Evolutionary conservation across 2,113 vertebrate species (phyloP), one percentile per base, ranked within the genome.

Genomic region (Sinocyclocheilus maitianheensis): DNA sequence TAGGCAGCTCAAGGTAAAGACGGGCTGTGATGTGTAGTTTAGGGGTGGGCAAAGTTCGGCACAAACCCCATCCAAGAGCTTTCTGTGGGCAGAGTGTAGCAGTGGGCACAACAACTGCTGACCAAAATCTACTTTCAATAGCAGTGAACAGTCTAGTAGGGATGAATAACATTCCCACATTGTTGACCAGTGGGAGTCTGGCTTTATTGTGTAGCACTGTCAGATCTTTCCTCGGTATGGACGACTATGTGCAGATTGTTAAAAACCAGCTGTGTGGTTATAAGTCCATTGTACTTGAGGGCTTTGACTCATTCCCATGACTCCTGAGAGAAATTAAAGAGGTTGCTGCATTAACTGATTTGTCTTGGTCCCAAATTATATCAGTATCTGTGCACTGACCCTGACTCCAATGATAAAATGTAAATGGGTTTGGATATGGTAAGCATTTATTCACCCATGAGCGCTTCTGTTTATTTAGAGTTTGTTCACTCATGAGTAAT

Each of bases 71-170:
- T 34, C 82, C 58, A 84, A 51, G 46, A 37, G 72, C 71, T 51
- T 63, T 77, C 63, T 87, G 76, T 65, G 81, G 88, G 87, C 90
- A 91, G 90, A 92, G 84, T 85, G 84, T 43, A 81, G 69, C 76
- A 85, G 77, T 18, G 85, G 89, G 81, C 89, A 89, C 89, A 89
- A 88, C 89, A 88, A 94, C 89, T 94, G 95, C 94, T 95, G 94
- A 95, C 92, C 80, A 81, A 84, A 24, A n/a, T 85, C 63, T 90
- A 89, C 89, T 87, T 81, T 94, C 92, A 94, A 95, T 93, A 86
- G 91, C 89, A 90, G 90, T 94, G 95, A 95, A 95, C 93, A 88
- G 89, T 94, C 94, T 92, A 94, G 95, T 87, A 93, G 88, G 89
- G 88, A 46, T 91, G 91, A 93, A 94, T 89, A 88, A 89, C 88